Evolutionary conservation across 2,797 vertebrate genomes (phyloP).

Genomic region (Lepus oiostolus): DNA sequence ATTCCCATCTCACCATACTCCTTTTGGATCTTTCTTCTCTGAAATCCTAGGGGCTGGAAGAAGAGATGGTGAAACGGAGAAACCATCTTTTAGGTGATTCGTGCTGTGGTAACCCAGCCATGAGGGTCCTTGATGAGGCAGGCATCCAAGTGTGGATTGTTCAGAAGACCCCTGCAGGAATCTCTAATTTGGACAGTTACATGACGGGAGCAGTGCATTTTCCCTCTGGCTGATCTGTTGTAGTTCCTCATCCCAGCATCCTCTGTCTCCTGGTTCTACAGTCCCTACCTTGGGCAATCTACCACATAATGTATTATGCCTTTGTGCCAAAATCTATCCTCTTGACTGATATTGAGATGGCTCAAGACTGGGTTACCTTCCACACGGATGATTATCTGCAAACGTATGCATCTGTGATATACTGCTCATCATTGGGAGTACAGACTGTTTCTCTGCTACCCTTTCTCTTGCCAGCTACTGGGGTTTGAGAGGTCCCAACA

Average conservation of each 20-base stretch:
- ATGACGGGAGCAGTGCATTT: not conserved
- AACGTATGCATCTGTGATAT: not conserved
- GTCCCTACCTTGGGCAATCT: not conserved
- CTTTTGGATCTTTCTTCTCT: conserved; percentile 27
- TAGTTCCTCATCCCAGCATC: not conserved
- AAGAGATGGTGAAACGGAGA: not conserved
- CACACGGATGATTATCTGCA: not conserved
- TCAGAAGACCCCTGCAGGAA: not conserved
- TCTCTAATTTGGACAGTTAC: not conserved
- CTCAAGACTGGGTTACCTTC: not conserved
- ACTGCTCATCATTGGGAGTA: not conserved
- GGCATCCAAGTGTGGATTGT: not conserved
- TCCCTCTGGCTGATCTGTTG: not conserved
- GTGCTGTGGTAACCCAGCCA: not conserved
- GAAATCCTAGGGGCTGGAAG: not conserved
- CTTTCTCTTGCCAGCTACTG: not conserved
- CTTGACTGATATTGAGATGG: not conserved
- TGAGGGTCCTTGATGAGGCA: not conserved
- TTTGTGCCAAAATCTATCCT: not conserved
- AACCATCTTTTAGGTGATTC: not conserved
- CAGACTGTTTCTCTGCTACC: not conserved
- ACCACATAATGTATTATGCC: not conserved
- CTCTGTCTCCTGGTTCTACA: not conserved
- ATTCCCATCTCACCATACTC: not conserved
- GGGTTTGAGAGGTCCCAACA: not conserved